Percentiles rank a stretch among this genome's conserved stretches.
Evolutionary conservation across 2,888 invertebrate genomes (phyloP).

Genomic region (Spilarctia lutea): DNA sequence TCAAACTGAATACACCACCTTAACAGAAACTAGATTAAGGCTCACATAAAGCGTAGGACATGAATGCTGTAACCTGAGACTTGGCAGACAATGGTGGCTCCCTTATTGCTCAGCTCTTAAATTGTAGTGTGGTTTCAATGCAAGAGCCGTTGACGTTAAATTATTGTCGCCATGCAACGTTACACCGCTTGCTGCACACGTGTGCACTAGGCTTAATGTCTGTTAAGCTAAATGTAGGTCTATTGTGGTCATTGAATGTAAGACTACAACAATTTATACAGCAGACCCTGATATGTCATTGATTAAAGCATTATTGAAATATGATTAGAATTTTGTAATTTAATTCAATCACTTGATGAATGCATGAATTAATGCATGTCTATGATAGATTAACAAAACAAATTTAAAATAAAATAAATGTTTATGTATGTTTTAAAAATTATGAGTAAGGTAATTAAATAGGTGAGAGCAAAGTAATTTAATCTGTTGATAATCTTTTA

Average conservation of each 20-base stretch:
- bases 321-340: neutral
- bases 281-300: neutral
- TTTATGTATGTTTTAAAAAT: neutral
- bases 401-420: too few relatives aligned
- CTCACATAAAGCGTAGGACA: conserved; percentile 70
- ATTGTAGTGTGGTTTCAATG: conserved; percentile 85
- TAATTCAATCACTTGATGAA: neutral
- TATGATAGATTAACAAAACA: neutral
- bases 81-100: conserved; percentile 79
- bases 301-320: neutral
- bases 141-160: conserved; percentile 84
- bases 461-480: neutral
- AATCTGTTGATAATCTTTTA: neutral
- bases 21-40: conserved; percentile 67
- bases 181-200: conserved; percentile 77
- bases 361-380: neutral
- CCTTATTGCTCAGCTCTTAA: conserved; percentile 85
- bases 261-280: conserved; percentile 28
- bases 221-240: conserved; percentile 62
- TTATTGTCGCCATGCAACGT: conserved; percentile 82
- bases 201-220: conserved; percentile 75
- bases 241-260: conserved; percentile 56
- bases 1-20: conserved; percentile 50
- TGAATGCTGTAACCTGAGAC: conserved; percentile 81
- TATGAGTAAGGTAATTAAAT: neutral